Evolutionary conservation across 2,113 vertebrate genomes (phyloP).

Genomic region (Apodemus sylvaticus): DNA sequence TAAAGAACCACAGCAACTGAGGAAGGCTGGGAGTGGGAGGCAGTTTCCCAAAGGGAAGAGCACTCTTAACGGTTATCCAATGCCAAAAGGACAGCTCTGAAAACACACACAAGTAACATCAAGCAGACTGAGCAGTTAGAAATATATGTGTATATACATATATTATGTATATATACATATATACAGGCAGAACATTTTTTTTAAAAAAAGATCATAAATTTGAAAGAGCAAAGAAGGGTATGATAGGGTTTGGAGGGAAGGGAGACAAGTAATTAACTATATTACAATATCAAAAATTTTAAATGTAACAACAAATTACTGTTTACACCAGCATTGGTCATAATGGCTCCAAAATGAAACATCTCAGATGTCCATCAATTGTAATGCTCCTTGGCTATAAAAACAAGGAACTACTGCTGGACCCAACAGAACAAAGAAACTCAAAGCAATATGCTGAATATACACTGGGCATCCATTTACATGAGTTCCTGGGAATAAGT

Average conservation of each 20-base stretch:
- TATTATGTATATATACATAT: not conserved
- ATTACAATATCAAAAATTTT: not conserved
- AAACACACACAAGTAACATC: not conserved
- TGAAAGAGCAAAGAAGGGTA: not conserved
- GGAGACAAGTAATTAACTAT: not conserved
- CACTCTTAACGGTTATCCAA: not conserved
- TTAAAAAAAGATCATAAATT: not conserved
- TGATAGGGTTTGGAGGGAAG: not conserved
- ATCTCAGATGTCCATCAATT: not conserved
- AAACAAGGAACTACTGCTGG: not conserved
- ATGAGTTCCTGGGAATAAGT: not conserved
- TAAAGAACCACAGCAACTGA: not conserved
- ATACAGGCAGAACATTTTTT: not conserved
- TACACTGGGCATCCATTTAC: not conserved
- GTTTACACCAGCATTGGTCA: not conserved
- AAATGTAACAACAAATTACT: not conserved
- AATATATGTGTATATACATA: not conserved
- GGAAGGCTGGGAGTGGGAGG: not conserved
- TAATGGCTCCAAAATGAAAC: not conserved
- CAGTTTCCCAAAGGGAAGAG: not conserved
- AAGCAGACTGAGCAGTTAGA: not conserved
- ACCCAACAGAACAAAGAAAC: not conserved
- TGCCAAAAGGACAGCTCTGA: not conserved
- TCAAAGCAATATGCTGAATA: not conserved
- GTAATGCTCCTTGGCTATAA: not conserved